A percentile compares a stretch with the other conserved stretches of the same genome.
Evolutionary conservation across 2,888 invertebrate genomes (phyloP).

Genomic region (Eretmocerus hayati): DNA sequence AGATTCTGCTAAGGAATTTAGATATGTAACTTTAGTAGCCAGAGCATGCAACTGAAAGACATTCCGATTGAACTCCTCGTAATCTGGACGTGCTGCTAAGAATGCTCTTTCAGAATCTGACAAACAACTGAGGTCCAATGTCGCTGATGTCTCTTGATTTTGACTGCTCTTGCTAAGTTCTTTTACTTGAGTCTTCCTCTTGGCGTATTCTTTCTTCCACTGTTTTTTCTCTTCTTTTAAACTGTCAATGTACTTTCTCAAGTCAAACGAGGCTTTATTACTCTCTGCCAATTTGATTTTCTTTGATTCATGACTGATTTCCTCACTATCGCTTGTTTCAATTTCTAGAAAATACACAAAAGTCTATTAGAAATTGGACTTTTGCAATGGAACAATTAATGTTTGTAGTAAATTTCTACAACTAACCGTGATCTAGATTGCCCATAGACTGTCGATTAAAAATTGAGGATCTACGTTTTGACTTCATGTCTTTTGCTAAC

Average conservation of each 20-base stretch:
- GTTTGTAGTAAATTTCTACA: neutral
- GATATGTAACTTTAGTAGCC: slow-evolving; percentile 16
- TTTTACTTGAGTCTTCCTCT: slow-evolving; percentile 11
- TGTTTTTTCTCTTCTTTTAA: slow-evolving; percentile 30
- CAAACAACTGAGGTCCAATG: slow-evolving; percentile 11
- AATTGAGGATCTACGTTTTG: slow-evolving; percentile 32
- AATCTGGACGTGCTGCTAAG: slow-evolving; percentile 14
- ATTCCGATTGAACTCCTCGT: slow-evolving; percentile 23
- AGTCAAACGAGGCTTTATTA: slow-evolving; percentile 23
- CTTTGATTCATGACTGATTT: slow-evolving; percentile 7
- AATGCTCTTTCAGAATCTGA: slow-evolving; percentile 17
- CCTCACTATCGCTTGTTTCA: slow-evolving; percentile 10
- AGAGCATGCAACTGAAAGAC: slow-evolving; percentile 11
- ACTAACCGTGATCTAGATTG: slow-evolving; percentile 6
- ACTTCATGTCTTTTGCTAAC: too few species aligned
- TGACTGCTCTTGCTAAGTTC: slow-evolving; percentile 19
- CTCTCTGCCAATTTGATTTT: slow-evolving; percentile 5
- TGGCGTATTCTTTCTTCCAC: slow-evolving; percentile 32
- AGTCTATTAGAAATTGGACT: too few species aligned
- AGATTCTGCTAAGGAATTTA: slow-evolving; percentile 10
- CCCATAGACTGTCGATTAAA: slow-evolving; percentile 25
- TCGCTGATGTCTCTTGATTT: neutral
- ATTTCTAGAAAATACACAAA: too few species aligned
- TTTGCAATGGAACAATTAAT: neutral
- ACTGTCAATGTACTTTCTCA: slow-evolving; percentile 28